Percentiles rank a stretch among this genome's conserved stretches.
phyloP scores from a whole-genome alignment of 2,113 vertebrate genomes.

The Crotalus horridus region DNA sequence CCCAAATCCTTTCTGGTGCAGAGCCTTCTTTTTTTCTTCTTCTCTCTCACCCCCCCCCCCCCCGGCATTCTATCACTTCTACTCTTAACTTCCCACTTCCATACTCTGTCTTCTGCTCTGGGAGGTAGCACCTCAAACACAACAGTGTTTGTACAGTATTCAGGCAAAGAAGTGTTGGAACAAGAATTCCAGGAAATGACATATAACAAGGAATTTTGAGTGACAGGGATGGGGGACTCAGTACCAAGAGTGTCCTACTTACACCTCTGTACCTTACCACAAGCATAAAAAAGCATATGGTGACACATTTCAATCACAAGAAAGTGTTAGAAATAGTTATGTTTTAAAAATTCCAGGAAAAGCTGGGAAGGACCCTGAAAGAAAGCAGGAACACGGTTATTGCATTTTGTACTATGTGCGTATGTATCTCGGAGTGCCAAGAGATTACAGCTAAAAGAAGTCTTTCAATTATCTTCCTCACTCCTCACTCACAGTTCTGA shows the following conservation, averaged over 20 bases:
- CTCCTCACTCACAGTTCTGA: background rate
- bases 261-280: background rate
- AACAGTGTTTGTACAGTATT: background rate
- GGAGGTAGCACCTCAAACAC: background rate
- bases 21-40: background rate
- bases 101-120: background rate
- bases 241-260: background rate
- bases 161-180: background rate
- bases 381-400: background rate
- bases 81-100: background rate
- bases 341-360: background rate
- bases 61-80: background rate
- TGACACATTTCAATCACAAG: background rate
- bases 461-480: background rate
- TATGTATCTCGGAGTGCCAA: background rate
- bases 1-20: background rate
- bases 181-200: background rate
- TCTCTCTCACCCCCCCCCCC: accelerated
- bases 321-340: background rate
- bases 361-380: background rate
- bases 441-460: background rate
- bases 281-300: background rate
- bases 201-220: background rate
- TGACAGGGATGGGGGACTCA: background rate
- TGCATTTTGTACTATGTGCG: background rate